These are phyloP conservation scores for Indri indri DNA, from an alignment of 2,113 vertebrate species.

Conservation along the genomic window DNA sequence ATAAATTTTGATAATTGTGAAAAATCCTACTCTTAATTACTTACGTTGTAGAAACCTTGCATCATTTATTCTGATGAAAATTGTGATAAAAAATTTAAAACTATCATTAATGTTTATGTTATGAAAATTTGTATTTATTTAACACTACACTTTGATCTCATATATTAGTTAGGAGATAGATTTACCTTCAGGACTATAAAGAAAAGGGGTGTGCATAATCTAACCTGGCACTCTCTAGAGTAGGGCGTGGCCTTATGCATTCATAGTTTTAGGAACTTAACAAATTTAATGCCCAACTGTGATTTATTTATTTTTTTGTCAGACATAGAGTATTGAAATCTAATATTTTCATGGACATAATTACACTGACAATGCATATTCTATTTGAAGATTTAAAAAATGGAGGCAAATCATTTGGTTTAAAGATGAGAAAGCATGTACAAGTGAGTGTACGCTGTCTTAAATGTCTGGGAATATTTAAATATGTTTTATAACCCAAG, in stretches of 20 bases:
- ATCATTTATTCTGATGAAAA: not conserved
- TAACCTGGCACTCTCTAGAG: not conserved
- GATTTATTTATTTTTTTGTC: not conserved
- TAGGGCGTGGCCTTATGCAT: not conserved
- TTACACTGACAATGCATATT: not conserved
- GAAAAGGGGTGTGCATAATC: not conserved
- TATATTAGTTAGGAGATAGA: not conserved
- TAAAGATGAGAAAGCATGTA: not conserved
- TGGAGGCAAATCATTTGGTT: not conserved
- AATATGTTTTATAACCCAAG: not conserved
- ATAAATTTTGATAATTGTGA: not conserved
- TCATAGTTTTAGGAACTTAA: not conserved
- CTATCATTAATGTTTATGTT: not conserved
- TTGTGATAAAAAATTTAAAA: not conserved
- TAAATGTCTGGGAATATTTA: not conserved
- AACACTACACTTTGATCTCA: not conserved
- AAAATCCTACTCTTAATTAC: not conserved
- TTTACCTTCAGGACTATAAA: not conserved
- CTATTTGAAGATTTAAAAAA: slow-evolving; percentile 41
- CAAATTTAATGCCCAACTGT: not conserved
- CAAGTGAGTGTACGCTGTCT: not conserved
- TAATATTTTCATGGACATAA: not conserved
- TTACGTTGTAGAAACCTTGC: not conserved
- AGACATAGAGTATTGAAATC: not conserved
- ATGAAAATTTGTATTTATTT: not conserved